Evolutionary conservation across 2,888 invertebrate species (phyloP), one percentile per base, ranked within the genome.

Genomic region (Aleiodes testaceus): DNA sequence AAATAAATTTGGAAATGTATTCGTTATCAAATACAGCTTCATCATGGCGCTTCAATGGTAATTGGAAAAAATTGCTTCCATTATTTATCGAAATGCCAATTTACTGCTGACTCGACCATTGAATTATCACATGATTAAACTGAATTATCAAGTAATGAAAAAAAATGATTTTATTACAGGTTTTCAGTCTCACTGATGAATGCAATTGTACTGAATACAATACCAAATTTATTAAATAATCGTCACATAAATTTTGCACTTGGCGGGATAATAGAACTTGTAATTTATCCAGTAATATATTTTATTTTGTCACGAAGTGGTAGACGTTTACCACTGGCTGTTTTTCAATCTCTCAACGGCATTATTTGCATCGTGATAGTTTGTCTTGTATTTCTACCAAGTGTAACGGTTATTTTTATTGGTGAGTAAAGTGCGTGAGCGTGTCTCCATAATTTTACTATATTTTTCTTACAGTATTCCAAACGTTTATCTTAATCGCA

Each of bases 161-260:
- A 53, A 53, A 53, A 53, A 14, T 42, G 26, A 14, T 22, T n/a
- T 59, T 59, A 36, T 59, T 59, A 18, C 79, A 89, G 90, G 89
- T 88, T 89, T 74, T 86, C 88, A 50, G 87, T 88, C 9, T 86
- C 89, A 11, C 78, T 88, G 44, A 86, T 87, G 20, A 89, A 88
- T 78, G 88, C 88, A 76, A 87, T 88, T 2, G 79, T 89, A 49
- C 83, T 87, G 36, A 85, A 85, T 69, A 84, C 85, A 59, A 78
- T 88, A 18, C 88, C 89, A 9, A 85, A 84, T 64, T 81, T 89
- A 67, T 85, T 85, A 49, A 85, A 87, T 16, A 87, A 89, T 77
- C 84, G 88, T n/a, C 89, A 90, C 78, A 76, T 88, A 11, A 89
- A 88, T 74, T 88, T 90, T 73, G 85, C 88, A 12, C 80, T 89